These are phyloP conservation scores for Oscheius myriophilus DNA, from an alignment of 2,888 invertebrate species.

Conservation along the genomic window DNA sequence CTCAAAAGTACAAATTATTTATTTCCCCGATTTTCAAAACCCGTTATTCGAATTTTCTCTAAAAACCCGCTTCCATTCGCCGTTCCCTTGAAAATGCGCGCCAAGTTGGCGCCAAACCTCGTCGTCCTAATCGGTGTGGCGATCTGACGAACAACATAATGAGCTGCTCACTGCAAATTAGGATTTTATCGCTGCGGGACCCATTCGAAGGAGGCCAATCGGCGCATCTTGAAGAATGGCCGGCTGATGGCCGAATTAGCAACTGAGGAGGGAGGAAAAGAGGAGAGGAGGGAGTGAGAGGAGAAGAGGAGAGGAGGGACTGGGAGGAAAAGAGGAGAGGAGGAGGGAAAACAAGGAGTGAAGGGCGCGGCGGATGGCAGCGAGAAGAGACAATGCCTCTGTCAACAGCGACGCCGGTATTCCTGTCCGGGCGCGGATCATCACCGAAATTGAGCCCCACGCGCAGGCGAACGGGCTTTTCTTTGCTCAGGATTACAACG, in stretches of 20 bases:
- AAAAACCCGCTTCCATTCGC: too few relatives aligned
- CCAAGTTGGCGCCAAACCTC: too few relatives aligned
- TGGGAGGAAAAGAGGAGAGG: not conserved
- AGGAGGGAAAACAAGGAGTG: not conserved
- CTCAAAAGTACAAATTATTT: too few relatives aligned
- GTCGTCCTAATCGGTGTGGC: constrained; percentile 19
- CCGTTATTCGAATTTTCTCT: too few relatives aligned
- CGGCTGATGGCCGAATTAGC: too few relatives aligned
- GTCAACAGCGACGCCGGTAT: constrained; percentile 20
- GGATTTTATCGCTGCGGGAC: constrained; percentile 18
- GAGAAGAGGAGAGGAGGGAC: not conserved
- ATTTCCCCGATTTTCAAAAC: too few relatives aligned
- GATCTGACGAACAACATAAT: constrained; percentile 32
- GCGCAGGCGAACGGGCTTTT: not conserved
- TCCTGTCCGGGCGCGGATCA: constrained; percentile 21
- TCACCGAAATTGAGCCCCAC: constrained; percentile 22
- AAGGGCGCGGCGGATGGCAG: constrained; percentile 11
- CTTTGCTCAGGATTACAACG: not conserved
- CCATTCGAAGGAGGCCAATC: too few relatives aligned
- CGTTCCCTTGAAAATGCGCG: too few relatives aligned
- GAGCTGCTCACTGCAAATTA: constrained; percentile 28
- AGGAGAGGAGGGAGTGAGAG: too few relatives aligned
- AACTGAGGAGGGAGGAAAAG: not conserved
- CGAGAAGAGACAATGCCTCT: constrained; percentile 28
- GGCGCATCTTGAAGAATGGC: too few relatives aligned